Base-by-base conservation (phyloP, 2,888 invertebrate genomes). In the Asteroscopus sphinx region DNA sequence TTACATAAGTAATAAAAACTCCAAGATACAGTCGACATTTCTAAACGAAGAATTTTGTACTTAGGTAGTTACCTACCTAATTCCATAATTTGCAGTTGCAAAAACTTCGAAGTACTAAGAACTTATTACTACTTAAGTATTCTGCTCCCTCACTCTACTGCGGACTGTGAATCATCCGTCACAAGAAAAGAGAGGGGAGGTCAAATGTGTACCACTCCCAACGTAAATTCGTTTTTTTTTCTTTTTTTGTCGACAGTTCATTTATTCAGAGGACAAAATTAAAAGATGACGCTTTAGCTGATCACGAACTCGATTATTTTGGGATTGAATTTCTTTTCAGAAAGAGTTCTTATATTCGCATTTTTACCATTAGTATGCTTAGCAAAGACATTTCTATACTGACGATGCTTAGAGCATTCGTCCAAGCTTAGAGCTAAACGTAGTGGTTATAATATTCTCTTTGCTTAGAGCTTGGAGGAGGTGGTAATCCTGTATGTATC, bases 241-340 rank as follows among this genome's bases (percentile, higher is more conserved):
- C 67, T 67, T 75, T 48, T 70, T 68, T 72, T 56, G 45, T 66
- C 45, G 51, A 36, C 44, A 54, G 44, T 55, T 69, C 63, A 49
- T 42, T 71, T 72, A 66, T 66, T 64, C 60, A 58, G 55, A 54
- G 53, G 63, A 72, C 74, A 47, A 73, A 78, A 75, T 80, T 73
- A 71, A 68, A 77, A 66, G 62, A 70, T 74, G 77, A 73, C 72
- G 68, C 70, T 63, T n/a, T 45, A 41, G 36, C 49, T 37, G 16
- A 64, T 54, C 32, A 44, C 53, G 46, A 53, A 16, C 42, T 17
- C 37, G 42, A 66, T 47, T 46, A 42, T 47, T 64, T 66, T 42
- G 35, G n/a, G 8, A 6, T 12, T 0, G 1, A 7, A 26, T 42
- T 39, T 36, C 15, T 33, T 13, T 48, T 37, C 7, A 7, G 5